Percentiles rank a stretch among this genome's conserved stretches.
These are phyloP conservation scores for Pagetopsis macropterus DNA, from an alignment of 2,797 vertebrate genomes.

Conservation along the genomic window DNA sequence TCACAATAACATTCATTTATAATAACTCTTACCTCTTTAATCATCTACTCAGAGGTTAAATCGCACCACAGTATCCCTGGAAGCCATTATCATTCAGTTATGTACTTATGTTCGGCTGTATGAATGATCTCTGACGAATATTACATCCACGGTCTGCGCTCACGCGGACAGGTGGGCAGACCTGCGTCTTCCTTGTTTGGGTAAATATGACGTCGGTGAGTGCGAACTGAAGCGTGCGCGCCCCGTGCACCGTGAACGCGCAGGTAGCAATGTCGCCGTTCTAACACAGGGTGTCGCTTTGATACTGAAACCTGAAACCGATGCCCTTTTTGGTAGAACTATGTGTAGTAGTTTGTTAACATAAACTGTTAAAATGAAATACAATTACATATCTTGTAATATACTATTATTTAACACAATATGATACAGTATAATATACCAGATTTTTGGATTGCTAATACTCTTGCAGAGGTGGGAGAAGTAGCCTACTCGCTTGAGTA, in stretches of 20 bases:
- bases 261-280: background rate
- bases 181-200: slow-evolving; percentile 25
- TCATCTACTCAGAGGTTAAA: slow-evolving; percentile 3
- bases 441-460: too few relatives aligned
- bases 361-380: background rate
- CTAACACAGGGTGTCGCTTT: slow-evolving; percentile 54
- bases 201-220: slow-evolving; percentile 15
- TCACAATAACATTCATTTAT: background rate
- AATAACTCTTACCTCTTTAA: slow-evolving; percentile 38
- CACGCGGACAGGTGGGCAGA: background rate
- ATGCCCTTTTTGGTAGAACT: background rate
- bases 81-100: background rate
- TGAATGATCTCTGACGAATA: slow-evolving; percentile 1
- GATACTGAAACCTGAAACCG: slow-evolving; percentile 4
- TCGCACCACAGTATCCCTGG: background rate
- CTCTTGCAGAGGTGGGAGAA: too few relatives aligned
- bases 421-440: background rate
- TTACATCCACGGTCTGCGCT: slow-evolving; percentile 25
- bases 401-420: background rate
- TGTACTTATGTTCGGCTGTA: background rate
- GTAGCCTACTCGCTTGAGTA: too few relatives aligned
- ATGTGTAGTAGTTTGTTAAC: background rate
- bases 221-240: slow-evolving; percentile 22
- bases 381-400: background rate
- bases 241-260: background rate